A percentile compares a stretch with the other conserved stretches of the same genome.
Evolutionary conservation across 2,113 vertebrate genomes (phyloP).

Genomic region (Tragelaphus scriptus): DNA sequence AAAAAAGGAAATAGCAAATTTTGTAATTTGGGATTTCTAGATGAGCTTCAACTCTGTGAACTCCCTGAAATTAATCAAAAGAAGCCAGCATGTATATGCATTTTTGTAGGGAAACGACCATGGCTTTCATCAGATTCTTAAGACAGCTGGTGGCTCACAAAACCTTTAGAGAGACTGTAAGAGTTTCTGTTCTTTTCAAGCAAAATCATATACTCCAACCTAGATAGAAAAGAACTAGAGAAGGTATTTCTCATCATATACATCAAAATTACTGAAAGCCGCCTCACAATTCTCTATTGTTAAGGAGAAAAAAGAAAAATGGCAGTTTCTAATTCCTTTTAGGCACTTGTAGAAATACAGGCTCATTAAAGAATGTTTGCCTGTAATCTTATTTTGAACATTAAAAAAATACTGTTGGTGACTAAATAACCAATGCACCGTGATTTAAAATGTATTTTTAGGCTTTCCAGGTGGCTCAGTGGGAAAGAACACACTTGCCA

Average conservation of each 20-base stretch:
- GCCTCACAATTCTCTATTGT: neutral
- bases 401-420: slow-evolving; percentile 16
- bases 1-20: neutral
- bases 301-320: slow-evolving; percentile 20
- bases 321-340: neutral
- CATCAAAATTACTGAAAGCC: neutral
- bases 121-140: neutral
- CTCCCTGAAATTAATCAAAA: slow-evolving; percentile 33
- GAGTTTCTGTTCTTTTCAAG: neutral
- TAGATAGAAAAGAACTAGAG: neutral
- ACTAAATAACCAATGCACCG: neutral
- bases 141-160: neutral
- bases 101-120: neutral
- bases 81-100: neutral
- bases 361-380: slow-evolving; percentile 17
- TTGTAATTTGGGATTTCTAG: neutral
- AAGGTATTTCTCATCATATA: neutral
- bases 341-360: slow-evolving; percentile 13
- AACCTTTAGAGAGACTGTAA: neutral
- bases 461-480: neutral
- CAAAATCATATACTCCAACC: neutral
- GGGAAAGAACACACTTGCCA: neutral
- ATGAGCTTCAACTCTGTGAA: neutral
- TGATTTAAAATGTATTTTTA: neutral
- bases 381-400: slow-evolving; percentile 34